A percentile compares a stretch with the other conserved stretches of the same genome.
These are phyloP conservation scores for Gortyna flavago DNA, from an alignment of 2,888 invertebrate genomes.

Conservation along the genomic window DNA sequence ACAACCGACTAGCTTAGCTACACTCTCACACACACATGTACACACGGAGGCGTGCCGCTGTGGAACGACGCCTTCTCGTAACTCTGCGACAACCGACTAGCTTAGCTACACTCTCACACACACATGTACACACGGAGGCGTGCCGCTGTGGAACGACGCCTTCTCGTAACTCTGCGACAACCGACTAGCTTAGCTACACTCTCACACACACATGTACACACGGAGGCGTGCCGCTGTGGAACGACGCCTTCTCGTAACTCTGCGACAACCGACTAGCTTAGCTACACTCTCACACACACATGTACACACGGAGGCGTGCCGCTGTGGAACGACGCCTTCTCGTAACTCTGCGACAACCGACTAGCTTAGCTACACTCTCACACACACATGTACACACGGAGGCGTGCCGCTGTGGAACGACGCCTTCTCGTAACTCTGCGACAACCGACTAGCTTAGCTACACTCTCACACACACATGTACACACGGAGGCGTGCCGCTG, in stretches of 20 bases:
- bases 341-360: too few relatives aligned
- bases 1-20: constrained; percentile 20
- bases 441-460: too few relatives aligned
- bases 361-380: too few relatives aligned
- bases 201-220: constrained; percentile 4
- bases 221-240: background rate
- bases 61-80: constrained; percentile 13
- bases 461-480: too few relatives aligned
- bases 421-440: too few relatives aligned
- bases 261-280: constrained; percentile 19
- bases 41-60: background rate
- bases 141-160: constrained; percentile 5
- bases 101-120: constrained; percentile 12
- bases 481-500: too few relatives aligned
- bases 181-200: constrained; percentile 9
- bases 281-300: constrained; percentile 17
- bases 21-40: constrained; percentile 6
- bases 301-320: background rate
- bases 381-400: too few relatives aligned
- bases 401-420: too few relatives aligned
- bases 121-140: background rate
- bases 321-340: too few relatives aligned
- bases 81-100: constrained; percentile 10
- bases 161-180: background rate
- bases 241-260: constrained; percentile 20